Evolutionary conservation across 64 coral and sea anemone genomes (phyloP).

Genomic region (Stichodactyla helianthus): DNA sequence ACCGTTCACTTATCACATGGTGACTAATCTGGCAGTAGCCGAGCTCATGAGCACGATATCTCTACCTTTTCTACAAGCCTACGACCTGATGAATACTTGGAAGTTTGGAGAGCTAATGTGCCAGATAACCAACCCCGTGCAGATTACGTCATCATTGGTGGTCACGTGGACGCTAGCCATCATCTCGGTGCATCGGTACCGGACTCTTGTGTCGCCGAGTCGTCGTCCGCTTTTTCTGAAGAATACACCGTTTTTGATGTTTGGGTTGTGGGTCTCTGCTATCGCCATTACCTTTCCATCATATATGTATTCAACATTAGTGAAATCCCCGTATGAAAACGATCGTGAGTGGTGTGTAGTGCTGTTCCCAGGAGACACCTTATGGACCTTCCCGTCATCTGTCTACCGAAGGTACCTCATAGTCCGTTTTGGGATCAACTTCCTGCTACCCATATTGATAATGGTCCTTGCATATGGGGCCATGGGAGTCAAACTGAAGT

Average conservation of each 20-base stretch:
- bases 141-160: conserved; percentile 49
- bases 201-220: conserved; percentile 47
- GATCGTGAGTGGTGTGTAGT: conserved; percentile 18
- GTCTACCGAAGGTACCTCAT: conserved; percentile 38
- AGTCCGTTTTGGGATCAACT: conserved; percentile 41
- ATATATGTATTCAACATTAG: conserved; percentile 16
- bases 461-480: conserved; percentile 53
- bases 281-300: conserved; percentile 34
- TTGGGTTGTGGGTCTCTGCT: conserved; percentile 41
- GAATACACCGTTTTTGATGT: conserved; percentile 33
- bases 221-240: conserved; percentile 22
- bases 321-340: conserved; percentile 31
- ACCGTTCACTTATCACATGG: conserved; percentile 53
- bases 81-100: conserved; percentile 63
- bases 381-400: neutral
- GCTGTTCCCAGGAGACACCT: conserved; percentile 21
- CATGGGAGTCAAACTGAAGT: conserved; percentile 49
- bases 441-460: conserved; percentile 56
- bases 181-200: conserved; percentile 66
- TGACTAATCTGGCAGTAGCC: conserved; percentile 63
- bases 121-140: conserved; percentile 38
- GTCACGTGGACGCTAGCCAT: conserved; percentile 66
- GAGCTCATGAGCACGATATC: conserved; percentile 57
- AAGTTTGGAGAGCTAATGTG: conserved; percentile 63
- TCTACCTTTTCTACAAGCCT: conserved; percentile 32